phyloP scores from a whole-genome alignment of 64 coral and sea anemone genomes.

The Pocillopora damicornis region DNA sequence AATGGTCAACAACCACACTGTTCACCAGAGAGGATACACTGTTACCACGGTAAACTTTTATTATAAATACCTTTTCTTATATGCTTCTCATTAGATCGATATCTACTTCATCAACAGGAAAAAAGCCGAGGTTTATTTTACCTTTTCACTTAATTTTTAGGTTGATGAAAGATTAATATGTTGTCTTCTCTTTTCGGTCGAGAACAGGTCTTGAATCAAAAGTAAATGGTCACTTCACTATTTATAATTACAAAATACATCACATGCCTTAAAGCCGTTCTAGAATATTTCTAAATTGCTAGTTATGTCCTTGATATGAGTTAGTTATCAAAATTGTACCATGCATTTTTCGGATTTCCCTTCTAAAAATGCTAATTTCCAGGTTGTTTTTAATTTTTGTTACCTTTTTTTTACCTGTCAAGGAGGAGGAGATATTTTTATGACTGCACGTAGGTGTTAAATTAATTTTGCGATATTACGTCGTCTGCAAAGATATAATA shows the following conservation, averaged over 20 bases:
- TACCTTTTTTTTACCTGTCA: too few relatives aligned
- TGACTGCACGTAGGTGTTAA: too few relatives aligned
- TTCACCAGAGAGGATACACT: constrained; percentile 50
- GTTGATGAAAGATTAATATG: constrained; percentile 25
- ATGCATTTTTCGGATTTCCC: too few relatives aligned
- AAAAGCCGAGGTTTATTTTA: neutral
- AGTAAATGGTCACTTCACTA: neutral
- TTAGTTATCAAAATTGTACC: too few relatives aligned
- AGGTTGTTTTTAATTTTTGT: too few relatives aligned
- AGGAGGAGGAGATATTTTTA: too few relatives aligned
- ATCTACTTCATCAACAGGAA: neutral
- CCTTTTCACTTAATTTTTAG: neutral
- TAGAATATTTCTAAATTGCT: too few relatives aligned
- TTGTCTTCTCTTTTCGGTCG: neutral
- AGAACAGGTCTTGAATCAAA: constrained; percentile 4
- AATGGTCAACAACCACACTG: constrained; percentile 85
- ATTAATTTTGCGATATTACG: too few relatives aligned
- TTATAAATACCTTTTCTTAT: neutral
- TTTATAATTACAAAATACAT: neutral
- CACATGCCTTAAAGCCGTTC: neutral
- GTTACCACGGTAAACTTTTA: constrained; percentile 50
- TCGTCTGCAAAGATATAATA: too few relatives aligned
- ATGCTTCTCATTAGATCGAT: neutral
- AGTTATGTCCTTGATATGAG: too few relatives aligned
- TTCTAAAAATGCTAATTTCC: too few relatives aligned